Evolutionary conservation across 1,140 invertebrate genomes (phyloP), one percentile per base, ranked within the genome.

Genomic region (Cydia strobilella): DNA sequence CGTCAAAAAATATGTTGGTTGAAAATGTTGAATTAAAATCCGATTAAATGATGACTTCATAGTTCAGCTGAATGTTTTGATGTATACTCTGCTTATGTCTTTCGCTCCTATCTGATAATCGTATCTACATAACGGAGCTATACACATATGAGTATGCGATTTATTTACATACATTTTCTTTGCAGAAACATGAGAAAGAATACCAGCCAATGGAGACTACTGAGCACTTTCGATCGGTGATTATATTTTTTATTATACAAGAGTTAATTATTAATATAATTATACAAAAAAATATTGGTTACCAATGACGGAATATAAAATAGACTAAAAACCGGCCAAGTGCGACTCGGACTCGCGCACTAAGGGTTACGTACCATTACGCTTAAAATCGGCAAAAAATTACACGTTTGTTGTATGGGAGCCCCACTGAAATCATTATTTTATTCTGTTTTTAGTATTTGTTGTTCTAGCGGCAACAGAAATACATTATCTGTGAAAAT

Each of bases 61-160:
- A 84, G 83, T 84, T 84, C 83, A 84, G 81, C 83, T 84, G 83
- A 84, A 35, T 23, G 7, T 73, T 78, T 76, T 84, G 83, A 84
- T 84, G 83, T 74, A 84, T 59, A 84, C 51, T 51, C 35, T 23
- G 27, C 39, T 71, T 73, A 73, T 84, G 80, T 85, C 81, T 82
- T 85, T 85, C 83, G 81, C 81, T 85, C 83, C 83, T 85, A 85
- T 85, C 81, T 85, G 81, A 85, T 76, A 51, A 18, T 51, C 18
- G 3, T 20, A 27, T 72, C 2, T 12, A 59, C 2, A 20, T 23
- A 23, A 23, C 1, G 7, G 9, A 59, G 18, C 7, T 10, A 18
- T 23, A n/a, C n/a, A n/a, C n/a, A n/a, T 59, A 3, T 12, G 0
- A 7, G 20, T 10, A 12, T 59, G 9, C 20, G 20, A 23, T 59